These are phyloP conservation scores for Plemyria rubiginata DNA, from an alignment of 2,888 invertebrate species.

Conservation along the genomic window DNA sequence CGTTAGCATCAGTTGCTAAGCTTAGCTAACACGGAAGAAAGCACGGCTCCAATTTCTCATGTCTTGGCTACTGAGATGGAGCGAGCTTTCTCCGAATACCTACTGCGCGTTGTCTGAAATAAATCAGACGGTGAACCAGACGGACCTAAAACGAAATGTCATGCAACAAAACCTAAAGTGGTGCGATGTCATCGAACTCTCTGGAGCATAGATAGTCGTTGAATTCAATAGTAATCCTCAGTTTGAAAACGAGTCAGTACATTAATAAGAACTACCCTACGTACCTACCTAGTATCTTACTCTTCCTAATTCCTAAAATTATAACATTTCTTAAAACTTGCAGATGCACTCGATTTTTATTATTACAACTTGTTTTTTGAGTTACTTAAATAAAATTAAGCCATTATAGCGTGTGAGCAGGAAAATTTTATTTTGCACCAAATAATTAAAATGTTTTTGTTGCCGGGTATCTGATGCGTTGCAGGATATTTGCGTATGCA, in stretches of 20 bases:
- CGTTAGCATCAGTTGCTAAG: constrained; percentile 14
- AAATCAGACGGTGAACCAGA: constrained; percentile 67
- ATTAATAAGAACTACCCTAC: no score
- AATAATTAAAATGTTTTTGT: no score
- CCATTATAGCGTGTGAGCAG: no score
- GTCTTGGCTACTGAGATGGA: constrained; percentile 27
- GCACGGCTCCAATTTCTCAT: constrained; percentile 32
- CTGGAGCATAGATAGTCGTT: constrained; percentile 33
- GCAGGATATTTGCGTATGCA: no score
- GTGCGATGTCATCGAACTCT: constrained; percentile 65
- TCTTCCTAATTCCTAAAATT: no score
- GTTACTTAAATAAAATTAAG: no score
- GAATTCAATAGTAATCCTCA: not conserved
- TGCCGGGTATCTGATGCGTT: no score
- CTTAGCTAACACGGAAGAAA: constrained; percentile 34
- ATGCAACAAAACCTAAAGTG: constrained; percentile 69
- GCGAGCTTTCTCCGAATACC: constrained; percentile 42
- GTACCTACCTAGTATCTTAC: no score
- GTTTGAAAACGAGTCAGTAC: constrained; percentile 2
- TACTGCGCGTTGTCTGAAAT: constrained; percentile 59
- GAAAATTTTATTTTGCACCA: no score
- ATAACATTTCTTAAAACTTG: no score
- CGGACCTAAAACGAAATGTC: constrained; percentile 75
- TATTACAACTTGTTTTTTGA: no score
- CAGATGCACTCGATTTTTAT: no score